Evolutionary conservation across 2,797 vertebrate genomes (phyloP), one percentile per base, ranked within the genome.

Genomic region (Lacerta agilis): DNA sequence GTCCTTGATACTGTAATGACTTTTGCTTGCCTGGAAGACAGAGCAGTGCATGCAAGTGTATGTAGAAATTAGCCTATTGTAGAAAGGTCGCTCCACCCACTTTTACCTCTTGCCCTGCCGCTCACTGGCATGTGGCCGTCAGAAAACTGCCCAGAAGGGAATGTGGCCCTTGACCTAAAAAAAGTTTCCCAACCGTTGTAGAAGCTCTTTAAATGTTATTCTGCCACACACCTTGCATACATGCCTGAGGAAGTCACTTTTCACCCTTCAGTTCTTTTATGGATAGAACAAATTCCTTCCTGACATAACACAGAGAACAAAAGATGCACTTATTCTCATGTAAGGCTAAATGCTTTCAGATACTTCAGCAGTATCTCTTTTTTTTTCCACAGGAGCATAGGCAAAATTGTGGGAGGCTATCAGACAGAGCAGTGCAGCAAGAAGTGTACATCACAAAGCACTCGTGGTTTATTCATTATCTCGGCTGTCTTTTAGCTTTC

Each of bases 391-490:
- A 36, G 36, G 9, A 43, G 61, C 81, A 29, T 82, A 67, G 29
- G 33, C 29, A 71, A 64, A 89, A 61, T 89, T 86, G 61, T 83
- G 73, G 73, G 77, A 55, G 3, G 49, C 49, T 77, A 77, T 78
- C 84, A 86, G 84, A 86, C 69, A 86, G 73, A 89, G 83, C 78
- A 81, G 33, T 76, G 69, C 85, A 76, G 88, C 83, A 61, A 83
- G 49, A 66, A 84, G 17, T 71, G 66, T 73, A 41, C 83, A 76
- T 81, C 83, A 83, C 84, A 86, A 89, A 82, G 88, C 73, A 72
- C 79, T 89, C 49, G 45, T 89, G 61, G 88, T 89, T 89, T 86
- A 89, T 89, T 86, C 79, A 89, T 86, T 64, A 82, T 64, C 88
- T 89, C 88, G 79, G 85, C 83, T 89, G 79, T 89, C 66, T 86